Conservation (phyloP, 1,140 invertebrate genomes). For the Frieseomelitta varia region DNA sequence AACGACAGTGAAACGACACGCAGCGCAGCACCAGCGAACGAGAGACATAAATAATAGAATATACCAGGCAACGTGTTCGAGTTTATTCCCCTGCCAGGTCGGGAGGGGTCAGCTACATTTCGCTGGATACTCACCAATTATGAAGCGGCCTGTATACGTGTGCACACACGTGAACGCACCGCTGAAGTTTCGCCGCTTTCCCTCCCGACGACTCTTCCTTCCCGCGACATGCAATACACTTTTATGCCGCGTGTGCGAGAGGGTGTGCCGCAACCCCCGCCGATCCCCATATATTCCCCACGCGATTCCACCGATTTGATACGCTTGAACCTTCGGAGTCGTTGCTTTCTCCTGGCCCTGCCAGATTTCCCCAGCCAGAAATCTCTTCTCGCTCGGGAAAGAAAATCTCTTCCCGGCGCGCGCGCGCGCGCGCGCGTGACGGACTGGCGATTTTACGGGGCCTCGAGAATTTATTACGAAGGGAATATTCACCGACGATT, state of each 20-base stretch:
- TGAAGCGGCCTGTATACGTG: not conserved
- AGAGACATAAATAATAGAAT: slow-evolving; percentile 29
- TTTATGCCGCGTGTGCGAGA: slow-evolving; percentile 61
- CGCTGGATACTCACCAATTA: slow-evolving; percentile 12
- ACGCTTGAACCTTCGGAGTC: slow-evolving; percentile 46
- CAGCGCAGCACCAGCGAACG: not conserved
- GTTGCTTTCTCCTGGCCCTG: slow-evolving; percentile 28
- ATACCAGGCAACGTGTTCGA: not conserved
- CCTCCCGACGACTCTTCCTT: slow-evolving; percentile 49
- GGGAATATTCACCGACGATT: not conserved
- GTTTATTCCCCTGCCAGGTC: slow-evolving; percentile 24
- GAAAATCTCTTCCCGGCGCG: not conserved
- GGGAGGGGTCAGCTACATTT: slow-evolving; percentile 12
- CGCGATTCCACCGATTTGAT: slow-evolving; percentile 52
- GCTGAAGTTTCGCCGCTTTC: slow-evolving; percentile 20
- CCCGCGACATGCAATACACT: slow-evolving; percentile 65
- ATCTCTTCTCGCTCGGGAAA: slow-evolving; percentile 2
- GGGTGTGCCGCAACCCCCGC: slow-evolving; percentile 49
- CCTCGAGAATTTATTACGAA: not conserved
- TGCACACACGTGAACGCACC: slow-evolving; percentile 23
- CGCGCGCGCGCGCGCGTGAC: not conserved
- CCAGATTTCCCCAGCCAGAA: slow-evolving; percentile 27
- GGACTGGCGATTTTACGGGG: slow-evolving; percentile 17
- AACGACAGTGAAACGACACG: not conserved
- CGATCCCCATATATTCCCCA: slow-evolving; percentile 16